Percentiles rank a stretch among this genome's conserved stretches.
Evolutionary conservation across 30 jellyfish, hydroid and myxozoan species (phyloP).

Genomic region (Cassiopea xamachana): DNA sequence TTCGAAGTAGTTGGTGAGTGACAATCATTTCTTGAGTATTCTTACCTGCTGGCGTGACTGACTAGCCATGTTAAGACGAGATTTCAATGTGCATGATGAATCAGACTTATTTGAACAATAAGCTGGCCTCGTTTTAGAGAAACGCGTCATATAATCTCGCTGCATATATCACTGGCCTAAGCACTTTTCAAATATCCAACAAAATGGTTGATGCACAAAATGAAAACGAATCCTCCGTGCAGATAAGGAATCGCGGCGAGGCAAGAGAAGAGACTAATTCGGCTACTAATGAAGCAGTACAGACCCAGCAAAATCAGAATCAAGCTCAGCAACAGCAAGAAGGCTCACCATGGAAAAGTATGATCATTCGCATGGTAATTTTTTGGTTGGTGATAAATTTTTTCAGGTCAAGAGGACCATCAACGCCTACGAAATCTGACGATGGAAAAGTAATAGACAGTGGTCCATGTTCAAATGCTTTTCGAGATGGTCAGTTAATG

Average conservation of each 20-base stretch:
- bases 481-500: conserved; percentile 57
- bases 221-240: conserved; percentile 41
- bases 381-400: conserved; percentile 87
- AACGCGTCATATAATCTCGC: not conserved
- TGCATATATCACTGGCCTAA: not conserved
- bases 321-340: conserved; percentile 75
- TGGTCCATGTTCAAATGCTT: conserved; percentile 54
- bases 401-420: conserved; percentile 69
- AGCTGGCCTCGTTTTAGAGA: not conserved
- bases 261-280: conserved; percentile 1
- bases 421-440: conserved; percentile 8
- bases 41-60: too few species aligned
- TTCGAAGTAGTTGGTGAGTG: too few species aligned
- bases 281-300: not conserved
- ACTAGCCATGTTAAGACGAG: too few species aligned
- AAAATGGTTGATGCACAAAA: conserved; percentile 21
- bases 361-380: conserved; percentile 79
- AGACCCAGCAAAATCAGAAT: conserved; percentile 37
- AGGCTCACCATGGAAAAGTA: conserved; percentile 88
- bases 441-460: not conserved
- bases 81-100: too few species aligned
- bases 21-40: too few species aligned
- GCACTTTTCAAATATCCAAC: not conserved
- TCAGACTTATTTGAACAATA: too few species aligned
- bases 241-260: conserved; percentile 40